Conservation (phyloP, 2,888 invertebrate genomes). For the Elegia similella region DNA sequence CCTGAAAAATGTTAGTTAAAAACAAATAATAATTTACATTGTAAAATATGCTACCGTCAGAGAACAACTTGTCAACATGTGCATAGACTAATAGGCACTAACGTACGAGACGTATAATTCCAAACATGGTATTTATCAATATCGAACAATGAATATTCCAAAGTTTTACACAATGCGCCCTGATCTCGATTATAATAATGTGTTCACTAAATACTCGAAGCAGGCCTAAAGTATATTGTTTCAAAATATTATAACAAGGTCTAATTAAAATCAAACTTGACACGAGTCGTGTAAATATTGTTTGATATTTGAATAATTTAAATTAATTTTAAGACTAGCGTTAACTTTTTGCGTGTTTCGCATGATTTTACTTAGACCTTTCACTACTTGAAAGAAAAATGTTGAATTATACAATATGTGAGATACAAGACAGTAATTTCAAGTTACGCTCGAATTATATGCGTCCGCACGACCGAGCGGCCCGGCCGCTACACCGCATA, state of each 20-base stretch:
- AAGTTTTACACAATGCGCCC: slow-evolving; percentile 14
- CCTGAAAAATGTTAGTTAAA: not conserved
- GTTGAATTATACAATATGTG: slow-evolving; percentile 9
- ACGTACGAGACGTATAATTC: slow-evolving; percentile 11
- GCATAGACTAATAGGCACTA: slow-evolving; percentile 2
- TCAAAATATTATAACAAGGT: slow-evolving; percentile 10
- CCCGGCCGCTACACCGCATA: too few species aligned
- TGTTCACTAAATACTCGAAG: slow-evolving; percentile 14
- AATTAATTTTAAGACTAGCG: slow-evolving; percentile 12
- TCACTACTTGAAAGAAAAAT: slow-evolving; percentile 10
- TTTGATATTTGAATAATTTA: slow-evolving; percentile 10
- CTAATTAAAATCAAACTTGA: slow-evolving; percentile 10
- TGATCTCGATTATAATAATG: slow-evolving; percentile 14
- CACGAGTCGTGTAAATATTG: slow-evolving; percentile 9
- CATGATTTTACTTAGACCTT: slow-evolving; percentile 7
- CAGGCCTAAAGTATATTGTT: slow-evolving; percentile 13
- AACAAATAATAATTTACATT: not conserved
- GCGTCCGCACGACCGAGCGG: too few species aligned
- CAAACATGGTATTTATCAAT: slow-evolving; percentile 11
- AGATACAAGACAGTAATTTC: slow-evolving; percentile 13
- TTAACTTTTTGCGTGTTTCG: slow-evolving; percentile 6
- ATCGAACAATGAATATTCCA: slow-evolving; percentile 9
- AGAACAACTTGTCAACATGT: slow-evolving; percentile 10
- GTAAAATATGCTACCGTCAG: not conserved
- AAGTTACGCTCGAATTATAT: too few species aligned